phyloP scores from a whole-genome alignment of 2,888 invertebrate species.

The Leistus spinibarbis region DNA sequence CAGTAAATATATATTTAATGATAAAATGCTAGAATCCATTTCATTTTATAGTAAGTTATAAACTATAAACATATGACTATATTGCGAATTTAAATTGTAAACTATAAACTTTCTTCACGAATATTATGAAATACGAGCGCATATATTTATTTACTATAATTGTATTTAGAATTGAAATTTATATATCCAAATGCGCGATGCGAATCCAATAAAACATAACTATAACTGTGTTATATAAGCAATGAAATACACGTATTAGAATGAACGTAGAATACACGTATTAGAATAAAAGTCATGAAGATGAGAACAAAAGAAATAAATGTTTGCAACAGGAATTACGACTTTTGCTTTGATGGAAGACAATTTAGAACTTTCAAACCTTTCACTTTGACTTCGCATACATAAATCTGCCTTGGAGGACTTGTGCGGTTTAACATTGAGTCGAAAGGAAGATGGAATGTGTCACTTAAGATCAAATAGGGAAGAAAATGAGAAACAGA shows the following conservation, averaged over 20 bases:
- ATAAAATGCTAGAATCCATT: not conserved
- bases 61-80: not conserved
- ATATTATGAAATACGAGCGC: not conserved
- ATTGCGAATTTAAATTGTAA: too few relatives aligned
- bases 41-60: not conserved
- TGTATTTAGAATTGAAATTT: not conserved
- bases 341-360: constrained; percentile 21
- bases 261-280: too few relatives aligned
- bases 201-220: not conserved
- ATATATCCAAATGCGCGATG: not conserved
- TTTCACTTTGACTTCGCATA: constrained; percentile 18
- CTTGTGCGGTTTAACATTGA: not conserved
- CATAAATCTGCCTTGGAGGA: not conserved
- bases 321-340: constrained; percentile 17
- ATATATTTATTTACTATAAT: not conserved
- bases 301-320: not conserved
- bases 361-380: constrained; percentile 35
- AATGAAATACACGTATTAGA: not conserved
- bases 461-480: not conserved
- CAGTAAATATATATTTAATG: not conserved
- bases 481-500: not conserved
- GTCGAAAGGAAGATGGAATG: not conserved
- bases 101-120: not conserved
- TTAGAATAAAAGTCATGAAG: not conserved
- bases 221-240: not conserved